Evolutionary conservation across 2,797 vertebrate genomes (phyloP), one percentile per base, ranked within the genome.

Genomic region (Dromococcyx pavoninus): DNA sequence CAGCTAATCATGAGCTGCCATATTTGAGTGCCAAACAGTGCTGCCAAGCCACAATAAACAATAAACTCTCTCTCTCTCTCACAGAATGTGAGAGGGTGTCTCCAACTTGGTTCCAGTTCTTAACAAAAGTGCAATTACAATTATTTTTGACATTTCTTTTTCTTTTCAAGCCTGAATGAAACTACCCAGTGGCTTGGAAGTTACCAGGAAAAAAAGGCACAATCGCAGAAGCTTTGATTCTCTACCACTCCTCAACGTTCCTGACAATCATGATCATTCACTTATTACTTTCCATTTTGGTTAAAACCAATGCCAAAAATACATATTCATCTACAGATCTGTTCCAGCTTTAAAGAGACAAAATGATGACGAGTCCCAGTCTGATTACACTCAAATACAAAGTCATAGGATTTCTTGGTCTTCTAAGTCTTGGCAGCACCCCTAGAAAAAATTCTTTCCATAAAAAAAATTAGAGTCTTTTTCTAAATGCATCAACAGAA

Each of bases 111-210:
- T 58, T 92, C 75, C 69, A 77, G n/a, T 62, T 72, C 86, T 75
- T 53, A 46, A 46, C 1, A 32, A 25, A 61, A 90, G 35, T 66
- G 35, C 71, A 85, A 61, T 82, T 75, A 65, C 53, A 93, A 85
- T 79, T 95, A 93, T 73, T 86, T 94, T 92, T 93, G 35, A 93
- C 81, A 91, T 89, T 92, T 85, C 64, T 76, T 50, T 48, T 62
- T 73, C 83, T 93, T 91, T 80, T 80, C 74, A 88, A 89, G 75
- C 48, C 78, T 61, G 61, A 32, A 74, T 82, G 50, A 74, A 92
- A 92, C 44, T 37, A 41, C 48, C 60, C 71, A 70, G 28, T 5
- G 8, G 30, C 53, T 94, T 67, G 30, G 33, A 91, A 86, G 53
- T 79, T 86, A 80, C 17, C n/a, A 71, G 67, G 11, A 92, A 88